Percentiles rank a stretch among this genome's conserved stretches.
Evolutionary conservation across 2,888 invertebrate species (phyloP).

Genomic region (Sclerodermus sp.): DNA sequence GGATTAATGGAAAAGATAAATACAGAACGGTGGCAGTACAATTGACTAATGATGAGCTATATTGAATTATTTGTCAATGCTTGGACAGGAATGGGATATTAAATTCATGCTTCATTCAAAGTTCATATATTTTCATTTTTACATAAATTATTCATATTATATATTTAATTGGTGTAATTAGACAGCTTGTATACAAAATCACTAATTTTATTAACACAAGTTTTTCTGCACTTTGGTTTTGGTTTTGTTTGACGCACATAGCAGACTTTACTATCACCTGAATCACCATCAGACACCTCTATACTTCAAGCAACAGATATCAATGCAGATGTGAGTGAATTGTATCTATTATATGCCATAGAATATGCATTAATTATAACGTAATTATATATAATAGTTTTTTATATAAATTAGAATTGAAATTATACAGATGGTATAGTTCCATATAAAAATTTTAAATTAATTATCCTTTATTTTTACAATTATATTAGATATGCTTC

Average conservation of each 20-base stretch:
- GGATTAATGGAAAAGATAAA: no score
- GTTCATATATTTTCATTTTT: no score
- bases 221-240: conserved; percentile 55
- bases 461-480: no score
- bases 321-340: conserved; percentile 48
- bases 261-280: conserved; percentile 51
- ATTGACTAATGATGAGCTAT: no score
- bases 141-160: background rate
- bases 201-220: conserved; percentile 47
- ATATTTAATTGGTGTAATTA: conserved; percentile 3
- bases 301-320: conserved; percentile 45
- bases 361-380: background rate
- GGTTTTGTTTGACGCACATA: conserved; percentile 53
- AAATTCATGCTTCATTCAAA: no score
- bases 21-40: no score
- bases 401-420: no score
- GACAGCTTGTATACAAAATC: conserved; percentile 18
- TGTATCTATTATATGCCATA: conserved; percentile 22
- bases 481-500: no score
- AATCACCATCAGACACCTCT: conserved; percentile 40
- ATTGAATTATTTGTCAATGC: no score
- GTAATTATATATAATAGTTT: background rate
- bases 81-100: no score
- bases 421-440: no score
- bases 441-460: no score